Base-by-base conservation (phyloP, 2,797 vertebrate species). In the Tachyglossus aculeatus region DNA sequence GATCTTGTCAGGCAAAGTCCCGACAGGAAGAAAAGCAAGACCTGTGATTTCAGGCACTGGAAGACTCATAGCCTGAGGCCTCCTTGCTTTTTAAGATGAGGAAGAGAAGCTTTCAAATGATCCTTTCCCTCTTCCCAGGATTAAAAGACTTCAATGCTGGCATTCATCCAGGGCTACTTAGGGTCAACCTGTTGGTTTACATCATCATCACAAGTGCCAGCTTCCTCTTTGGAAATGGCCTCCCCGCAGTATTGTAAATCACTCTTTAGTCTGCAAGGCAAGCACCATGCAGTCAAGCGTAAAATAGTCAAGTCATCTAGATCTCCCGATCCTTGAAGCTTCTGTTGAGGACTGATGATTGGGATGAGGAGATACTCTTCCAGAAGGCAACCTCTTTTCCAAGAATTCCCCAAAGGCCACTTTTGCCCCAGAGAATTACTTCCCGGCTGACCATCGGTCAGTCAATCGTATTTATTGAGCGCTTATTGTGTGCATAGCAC, bases 141-240 rank as follows among this genome's bases (percentile, higher is more conserved):
- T 74, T 71, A 81, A 80, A 74, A 81, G 78, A 85, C 36, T 34
- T 56, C 78, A 72, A 73, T 71, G 84, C 74, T 71, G 74, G 80
- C 70, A 77, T 69, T 81, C 72, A 61, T 24, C 48, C 19, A 54
- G 21, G 51, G 62, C 70, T 62, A 39, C 60, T 56, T 75, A 74
- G 61, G 64, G 86, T 82, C 80, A 86, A 66, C 1, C 72, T 77
- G 74, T 56, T 57, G 80, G 80, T 74, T 67, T 73, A 62, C 34
- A 67, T 72, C 16, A 34, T 71, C 57, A 82, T 59, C 60, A 81
- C 69, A 81, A 56, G 33, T 72, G 70, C 44, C 22, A n/a, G 75
- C 72, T 72, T 48, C n/a, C 45, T 80, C 63, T 74, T 62, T 62
- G 52, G 77, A 67, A 74, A 6, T 21, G 43, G 48, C 74, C 80